A percentile compares a stretch with the other conserved stretches of the same genome.
phyloP scores from a whole-genome alignment of 2,113 vertebrate genomes.

The Patagioenas fasciata region DNA sequence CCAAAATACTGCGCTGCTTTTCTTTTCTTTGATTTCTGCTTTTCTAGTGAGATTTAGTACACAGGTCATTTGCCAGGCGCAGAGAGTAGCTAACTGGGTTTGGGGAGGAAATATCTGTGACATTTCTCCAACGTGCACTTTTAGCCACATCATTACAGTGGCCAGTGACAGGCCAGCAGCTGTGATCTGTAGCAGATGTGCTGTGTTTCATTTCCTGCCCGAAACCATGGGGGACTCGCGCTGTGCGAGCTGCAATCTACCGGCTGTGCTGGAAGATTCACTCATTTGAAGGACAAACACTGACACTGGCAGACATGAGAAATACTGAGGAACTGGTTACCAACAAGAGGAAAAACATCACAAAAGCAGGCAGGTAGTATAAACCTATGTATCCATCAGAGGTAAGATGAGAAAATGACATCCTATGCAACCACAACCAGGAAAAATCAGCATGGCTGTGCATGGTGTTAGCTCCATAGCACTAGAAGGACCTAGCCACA shows the following conservation, averaged over 20 bases:
- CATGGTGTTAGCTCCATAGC: neutral
- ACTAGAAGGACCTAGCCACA: neutral
- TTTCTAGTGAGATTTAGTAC: neutral
- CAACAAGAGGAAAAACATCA: neutral
- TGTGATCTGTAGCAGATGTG: constrained; percentile 17
- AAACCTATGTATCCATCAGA: neutral
- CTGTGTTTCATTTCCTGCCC: constrained; percentile 3
- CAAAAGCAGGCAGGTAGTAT: neutral
- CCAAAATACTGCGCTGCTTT: neutral
- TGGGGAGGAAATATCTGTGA: neutral
- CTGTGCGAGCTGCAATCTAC: neutral
- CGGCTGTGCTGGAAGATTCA: neutral
- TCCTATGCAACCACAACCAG: neutral
- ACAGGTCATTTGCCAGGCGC: neutral
- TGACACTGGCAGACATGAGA: neutral
- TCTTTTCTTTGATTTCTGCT: neutral
- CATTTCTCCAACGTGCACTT: neutral
- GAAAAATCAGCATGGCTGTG: neutral
- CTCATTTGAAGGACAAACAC: constrained; percentile 9
- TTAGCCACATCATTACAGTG: neutral
- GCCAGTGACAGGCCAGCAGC: neutral
- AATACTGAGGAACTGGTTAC: neutral
- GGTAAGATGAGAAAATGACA: neutral
- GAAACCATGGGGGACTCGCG: neutral
- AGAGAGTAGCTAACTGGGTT: neutral